Conservation (phyloP, 2,113 vertebrate species). For the Pelodiscus sinensis region DNA sequence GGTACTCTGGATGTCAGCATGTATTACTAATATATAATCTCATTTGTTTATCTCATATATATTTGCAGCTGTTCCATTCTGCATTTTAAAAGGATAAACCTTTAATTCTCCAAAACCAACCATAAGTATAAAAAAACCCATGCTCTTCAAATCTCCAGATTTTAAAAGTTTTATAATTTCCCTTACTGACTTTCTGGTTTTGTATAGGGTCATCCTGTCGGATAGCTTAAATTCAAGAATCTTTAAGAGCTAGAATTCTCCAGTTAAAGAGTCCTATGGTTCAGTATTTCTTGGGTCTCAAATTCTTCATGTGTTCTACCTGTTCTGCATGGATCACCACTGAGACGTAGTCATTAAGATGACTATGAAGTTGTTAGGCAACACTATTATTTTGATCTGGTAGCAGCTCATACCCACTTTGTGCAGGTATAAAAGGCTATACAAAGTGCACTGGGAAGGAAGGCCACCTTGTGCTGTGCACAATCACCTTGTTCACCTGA, state of each 20-base stretch:
- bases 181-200: background rate
- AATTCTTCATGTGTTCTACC: background rate
- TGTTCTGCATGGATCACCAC: background rate
- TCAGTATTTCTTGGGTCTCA: background rate
- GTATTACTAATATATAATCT: background rate
- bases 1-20: background rate
- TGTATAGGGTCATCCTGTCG: background rate
- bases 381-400: background rate
- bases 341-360: background rate
- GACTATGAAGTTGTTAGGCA: background rate
- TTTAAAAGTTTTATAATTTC: background rate
- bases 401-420: background rate
- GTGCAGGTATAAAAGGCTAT: background rate
- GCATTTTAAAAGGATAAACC: rapidly evolving
- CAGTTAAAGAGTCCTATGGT: background rate
- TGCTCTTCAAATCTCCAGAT: background rate
- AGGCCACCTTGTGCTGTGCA: background rate
- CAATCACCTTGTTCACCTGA: background rate
- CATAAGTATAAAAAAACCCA: rapidly evolving
- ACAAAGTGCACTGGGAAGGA: background rate
- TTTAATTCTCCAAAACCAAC: background rate
- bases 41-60: background rate
- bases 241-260: background rate
- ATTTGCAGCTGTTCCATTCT: background rate
- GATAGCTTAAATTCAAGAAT: background rate